A percentile compares a stretch with the other conserved stretches of the same genome.
Conservation (phyloP, 1,140 invertebrate genomes). For the Rhopalosiphum maidis region DNA sequence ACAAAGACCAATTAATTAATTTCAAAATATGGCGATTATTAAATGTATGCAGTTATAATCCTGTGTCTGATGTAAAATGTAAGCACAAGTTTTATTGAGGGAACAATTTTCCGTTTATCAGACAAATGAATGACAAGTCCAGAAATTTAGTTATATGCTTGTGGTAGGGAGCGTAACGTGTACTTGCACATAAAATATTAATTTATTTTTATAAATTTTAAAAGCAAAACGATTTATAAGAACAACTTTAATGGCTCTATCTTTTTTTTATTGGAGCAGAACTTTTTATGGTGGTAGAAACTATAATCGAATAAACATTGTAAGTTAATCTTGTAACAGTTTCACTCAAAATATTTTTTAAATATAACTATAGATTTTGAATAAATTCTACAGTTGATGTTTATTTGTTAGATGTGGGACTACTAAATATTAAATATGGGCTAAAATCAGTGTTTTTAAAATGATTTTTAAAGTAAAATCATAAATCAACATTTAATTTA, state of each 20-base stretch:
- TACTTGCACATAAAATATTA: background rate
- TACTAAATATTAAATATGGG: background rate
- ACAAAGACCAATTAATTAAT: background rate
- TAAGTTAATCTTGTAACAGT: background rate
- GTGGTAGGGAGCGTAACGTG: background rate
- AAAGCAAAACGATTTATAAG: background rate
- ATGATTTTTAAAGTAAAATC: background rate
- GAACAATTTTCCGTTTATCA: background rate
- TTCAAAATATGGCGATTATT: background rate
- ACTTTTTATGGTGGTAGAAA: background rate
- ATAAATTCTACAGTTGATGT: too few relatives aligned
- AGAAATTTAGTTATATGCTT: background rate
- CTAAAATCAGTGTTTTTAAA: background rate
- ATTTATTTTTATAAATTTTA: background rate
- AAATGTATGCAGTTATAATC: background rate
- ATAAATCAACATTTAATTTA: background rate
- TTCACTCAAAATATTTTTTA: background rate
- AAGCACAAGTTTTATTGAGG: background rate
- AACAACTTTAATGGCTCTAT: background rate
- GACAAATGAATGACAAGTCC: background rate
- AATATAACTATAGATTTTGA: background rate
- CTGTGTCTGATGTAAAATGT: background rate
- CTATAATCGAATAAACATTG: background rate
- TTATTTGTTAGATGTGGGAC: too few relatives aligned
- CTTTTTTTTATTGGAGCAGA: background rate